Base-by-base conservation (phyloP, 2,113 vertebrate species). In the Typhlomys cinereus region DNA sequence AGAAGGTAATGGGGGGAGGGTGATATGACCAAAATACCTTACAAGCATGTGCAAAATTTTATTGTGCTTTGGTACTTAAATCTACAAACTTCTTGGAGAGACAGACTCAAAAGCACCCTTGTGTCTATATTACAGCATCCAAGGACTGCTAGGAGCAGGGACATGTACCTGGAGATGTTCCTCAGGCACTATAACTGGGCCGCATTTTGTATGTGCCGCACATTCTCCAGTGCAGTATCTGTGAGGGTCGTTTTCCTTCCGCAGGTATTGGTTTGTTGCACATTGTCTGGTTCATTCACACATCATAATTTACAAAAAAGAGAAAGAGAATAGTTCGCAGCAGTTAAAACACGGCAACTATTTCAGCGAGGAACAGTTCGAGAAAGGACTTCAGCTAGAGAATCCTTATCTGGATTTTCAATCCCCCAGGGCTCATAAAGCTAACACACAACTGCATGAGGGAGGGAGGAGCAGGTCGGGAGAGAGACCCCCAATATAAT, bases 211-310 rank as follows among this genome's bases (percentile, higher is more conserved):
- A 70, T 98, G 96, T 11, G 98, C 95, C 7, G 99, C 98, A 46
- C 99, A 99, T 69, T 98, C 98, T 57, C 98, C 98, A 93, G 98
- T 99, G 86, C 99, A 99, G 96, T 99, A 99, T 31, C 99, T 98
- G 52, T 99, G 98, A 75, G 99, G 99, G 70, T 99, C 99, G 83
- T 98, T 98, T 97, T 98, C 99, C 96, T 99, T 99, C 96, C 98
- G 98, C 90, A 99, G 97, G 94, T 99, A 99, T 46, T 99, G 99
- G 95, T 99, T 99, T 94, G 99, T 99, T 0, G 98, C 97, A 96
- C 99, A 99, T 98, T 99, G 99, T 97, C 99, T 93, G 96, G 75
- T 89, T 95, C 94, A 96, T 89, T 93, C 15, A 36, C 41, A 94
- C 15, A 44, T 90, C 73, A 95, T 54, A 94, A 54, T 36, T 93